Evolutionary conservation across 2,113 vertebrate genomes (phyloP).

Genomic region (Lethenteron camtschaticum): DNA sequence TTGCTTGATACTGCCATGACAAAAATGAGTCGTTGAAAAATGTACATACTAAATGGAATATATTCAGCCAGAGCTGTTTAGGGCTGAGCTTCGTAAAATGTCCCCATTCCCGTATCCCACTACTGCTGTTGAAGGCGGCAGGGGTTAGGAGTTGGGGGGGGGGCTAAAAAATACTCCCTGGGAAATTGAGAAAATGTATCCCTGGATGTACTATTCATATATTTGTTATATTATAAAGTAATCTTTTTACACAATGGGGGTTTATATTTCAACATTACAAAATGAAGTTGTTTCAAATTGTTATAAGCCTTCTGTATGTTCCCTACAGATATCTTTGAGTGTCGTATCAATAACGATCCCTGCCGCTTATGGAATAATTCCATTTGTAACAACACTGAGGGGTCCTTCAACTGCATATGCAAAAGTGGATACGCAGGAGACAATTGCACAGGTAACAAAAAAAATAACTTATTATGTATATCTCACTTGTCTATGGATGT

Average conservation of each 20-base stretch:
- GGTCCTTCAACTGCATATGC: conserved; percentile 6
- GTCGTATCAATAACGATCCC: background rate
- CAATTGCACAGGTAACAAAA: conserved; percentile 7
- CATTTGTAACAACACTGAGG: conserved; percentile 2
- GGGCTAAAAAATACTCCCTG: too few relatives aligned
- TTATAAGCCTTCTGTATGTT: background rate
- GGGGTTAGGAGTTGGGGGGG: too few relatives aligned
- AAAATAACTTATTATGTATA: background rate
- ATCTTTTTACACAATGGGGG: too few relatives aligned
- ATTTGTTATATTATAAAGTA: too few relatives aligned
- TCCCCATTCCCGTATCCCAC: too few relatives aligned
- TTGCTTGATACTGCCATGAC: background rate
- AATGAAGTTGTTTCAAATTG: background rate
- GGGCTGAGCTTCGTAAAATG: too few relatives aligned
- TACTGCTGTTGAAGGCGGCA: too few relatives aligned
- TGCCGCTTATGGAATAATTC: conserved; percentile 1
- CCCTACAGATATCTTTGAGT: conserved; percentile 6
- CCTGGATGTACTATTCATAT: too few relatives aligned
- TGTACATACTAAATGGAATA: background rate
- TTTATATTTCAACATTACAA: background rate
- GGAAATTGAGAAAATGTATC: too few relatives aligned
- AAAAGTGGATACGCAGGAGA: background rate
- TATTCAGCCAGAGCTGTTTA: too few relatives aligned
- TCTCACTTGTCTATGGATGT: too few relatives aligned
- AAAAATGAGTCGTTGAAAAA: background rate